Percentiles rank a stretch among this genome's conserved stretches.
Conservation (phyloP, 2,888 invertebrate species). For the Meliscaeva auricollis region DNA sequence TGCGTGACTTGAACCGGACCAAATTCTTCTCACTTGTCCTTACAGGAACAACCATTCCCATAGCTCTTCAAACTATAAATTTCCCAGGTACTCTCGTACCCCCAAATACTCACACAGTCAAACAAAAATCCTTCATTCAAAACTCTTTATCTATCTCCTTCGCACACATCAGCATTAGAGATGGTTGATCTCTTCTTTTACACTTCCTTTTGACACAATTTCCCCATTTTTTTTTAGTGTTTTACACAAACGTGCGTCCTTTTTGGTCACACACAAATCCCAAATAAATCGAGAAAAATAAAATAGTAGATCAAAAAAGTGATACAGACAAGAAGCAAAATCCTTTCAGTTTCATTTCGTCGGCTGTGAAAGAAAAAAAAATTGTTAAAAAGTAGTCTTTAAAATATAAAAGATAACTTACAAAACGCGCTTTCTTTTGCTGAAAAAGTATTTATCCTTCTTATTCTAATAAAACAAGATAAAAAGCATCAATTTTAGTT, state of each 20-base stretch:
- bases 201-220: constrained; percentile 57
- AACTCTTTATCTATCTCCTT: constrained; percentile 12
- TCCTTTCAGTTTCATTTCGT: constrained; percentile 70
- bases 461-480: not conserved
- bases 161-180: not conserved
- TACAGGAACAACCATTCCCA: not conserved
- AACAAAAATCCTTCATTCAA: constrained; percentile 19
- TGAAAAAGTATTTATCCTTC: not conserved
- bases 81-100: not conserved
- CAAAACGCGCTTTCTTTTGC: constrained; percentile 14
- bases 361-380: constrained; percentile 64
- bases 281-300: not conserved
- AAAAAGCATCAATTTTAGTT: not conserved
- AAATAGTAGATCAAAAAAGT: constrained; percentile 47
- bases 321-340: constrained; percentile 38
- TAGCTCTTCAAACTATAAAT: constrained; percentile 39
- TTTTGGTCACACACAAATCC: constrained; percentile 14
- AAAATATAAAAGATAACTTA: not conserved
- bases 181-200: constrained; percentile 5
- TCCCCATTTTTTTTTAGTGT: constrained; percentile 16
- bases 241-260: constrained; percentile 58
- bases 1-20: too few species aligned
- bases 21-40: not conserved
- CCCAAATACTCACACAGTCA: not conserved
- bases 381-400: constrained; percentile 21